Conservation (phyloP, 1,140 invertebrate genomes). For the Tetramorium simillimum region DNA sequence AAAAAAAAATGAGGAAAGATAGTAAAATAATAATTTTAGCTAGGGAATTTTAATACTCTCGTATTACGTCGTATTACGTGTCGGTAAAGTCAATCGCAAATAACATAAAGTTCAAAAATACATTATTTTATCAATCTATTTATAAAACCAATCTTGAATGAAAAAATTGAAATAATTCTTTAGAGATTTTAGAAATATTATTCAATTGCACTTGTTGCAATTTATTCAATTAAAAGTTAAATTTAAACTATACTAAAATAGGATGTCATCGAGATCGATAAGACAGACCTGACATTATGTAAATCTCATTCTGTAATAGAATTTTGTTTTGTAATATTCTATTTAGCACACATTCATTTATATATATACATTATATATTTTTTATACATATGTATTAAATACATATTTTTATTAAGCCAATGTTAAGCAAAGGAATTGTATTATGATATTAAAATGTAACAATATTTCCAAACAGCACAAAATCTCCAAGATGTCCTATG, state of each 20-base stretch:
- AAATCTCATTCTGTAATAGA: background rate
- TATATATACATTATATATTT: background rate
- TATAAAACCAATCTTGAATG: background rate
- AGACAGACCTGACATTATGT: background rate
- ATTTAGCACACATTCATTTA: background rate
- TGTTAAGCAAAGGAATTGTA: background rate
- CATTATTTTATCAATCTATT: background rate
- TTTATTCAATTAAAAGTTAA: slow-evolving; percentile 2
- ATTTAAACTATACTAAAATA: background rate
- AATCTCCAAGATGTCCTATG: no score
- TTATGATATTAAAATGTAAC: background rate
- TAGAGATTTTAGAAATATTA: background rate
- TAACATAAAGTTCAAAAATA: background rate
- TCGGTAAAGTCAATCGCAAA: slow-evolving; percentile 22
- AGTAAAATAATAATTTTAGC: background rate
- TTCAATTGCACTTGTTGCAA: background rate
- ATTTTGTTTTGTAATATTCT: background rate
- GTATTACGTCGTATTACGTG: slow-evolving; percentile 27
- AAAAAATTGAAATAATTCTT: background rate
- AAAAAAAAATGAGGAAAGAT: background rate
- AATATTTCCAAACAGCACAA: background rate
- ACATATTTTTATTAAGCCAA: background rate
- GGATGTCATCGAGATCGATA: background rate
- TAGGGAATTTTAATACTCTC: slow-evolving; percentile 28
- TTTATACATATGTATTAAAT: background rate